Evolutionary conservation across 2,113 vertebrate species (phyloP), one percentile per base, ranked within the genome.

Genomic region (Neolamprologus toae): DNA sequence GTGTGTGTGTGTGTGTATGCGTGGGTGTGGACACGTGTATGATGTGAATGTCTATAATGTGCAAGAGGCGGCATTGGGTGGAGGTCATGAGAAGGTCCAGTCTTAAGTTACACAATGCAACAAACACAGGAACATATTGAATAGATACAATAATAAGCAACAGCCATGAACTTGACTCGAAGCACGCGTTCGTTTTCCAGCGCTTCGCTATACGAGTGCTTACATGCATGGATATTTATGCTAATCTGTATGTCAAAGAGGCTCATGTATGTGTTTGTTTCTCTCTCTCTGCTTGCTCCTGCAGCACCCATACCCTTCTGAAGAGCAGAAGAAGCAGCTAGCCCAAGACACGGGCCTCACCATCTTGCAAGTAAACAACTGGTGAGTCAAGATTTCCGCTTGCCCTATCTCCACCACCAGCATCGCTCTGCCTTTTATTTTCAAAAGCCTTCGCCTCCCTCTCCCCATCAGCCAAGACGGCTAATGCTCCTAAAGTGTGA

Each of bases 341-440:
- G 98, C 98, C 94, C 98, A 99, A 96, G 98, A 99, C 97, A 99
- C 98, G 57, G 98, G 98, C 96, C 98, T 99, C 96, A 99, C 98
- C 97, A 99, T 99, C 97, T 97, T 99, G 98, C 98, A 99, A 99
- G 98, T 99, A 97, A 99, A 99, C 97, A 99, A 99, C 97, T 99
- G 98, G 98, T 99, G 97, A 99, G 98, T 98, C 92, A 90, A 96
- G 95, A 92, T 92, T 93, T 86, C 85, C 90, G 95, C 90, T 95
- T 88, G 90, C 90, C 96, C 93, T 97, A 95, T 95, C 96, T 96
- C 93, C 93, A 94, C 93, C 92, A 92, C 96, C 96, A 93, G 95
- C 93, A 91, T 93, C 73, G 87, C 92, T 87, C 89, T 90, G 92
- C 82, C 84, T 96, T 95, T 95, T 85, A 93, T 94, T 95, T 89